These are phyloP conservation scores for Cinara cedri DNA, from an alignment of 2,888 invertebrate species.

Conservation along the genomic window DNA sequence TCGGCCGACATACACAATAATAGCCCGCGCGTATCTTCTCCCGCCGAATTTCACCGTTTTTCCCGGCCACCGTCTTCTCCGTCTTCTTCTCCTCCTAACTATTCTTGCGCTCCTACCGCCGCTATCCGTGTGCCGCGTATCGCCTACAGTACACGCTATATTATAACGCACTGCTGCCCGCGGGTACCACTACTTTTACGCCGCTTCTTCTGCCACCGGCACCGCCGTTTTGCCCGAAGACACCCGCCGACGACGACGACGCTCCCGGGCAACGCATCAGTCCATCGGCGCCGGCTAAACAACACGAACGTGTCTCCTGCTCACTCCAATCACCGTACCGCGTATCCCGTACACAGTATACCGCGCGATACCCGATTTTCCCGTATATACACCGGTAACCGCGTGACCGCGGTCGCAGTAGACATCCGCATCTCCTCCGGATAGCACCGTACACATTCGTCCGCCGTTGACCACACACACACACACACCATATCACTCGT, in stretches of 20 bases:
- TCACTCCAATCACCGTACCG: neutral
- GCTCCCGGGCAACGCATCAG: constrained; percentile 11
- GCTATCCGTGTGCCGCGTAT: too few relatives aligned
- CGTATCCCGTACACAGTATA: neutral
- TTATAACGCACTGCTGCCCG: neutral
- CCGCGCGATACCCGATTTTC: neutral
- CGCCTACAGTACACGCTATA: neutral
- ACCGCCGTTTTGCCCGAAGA: neutral
- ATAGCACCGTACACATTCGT: too few relatives aligned
- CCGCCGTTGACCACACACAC: too few relatives aligned
- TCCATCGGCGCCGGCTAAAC: constrained; percentile 44
- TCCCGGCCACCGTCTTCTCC: neutral
- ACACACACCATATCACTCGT: too few relatives aligned
- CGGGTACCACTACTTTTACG: neutral
- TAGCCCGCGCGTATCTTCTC: neutral
- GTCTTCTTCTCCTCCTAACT: too few relatives aligned
- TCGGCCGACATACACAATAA: neutral
- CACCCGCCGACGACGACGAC: constrained; percentile 9
- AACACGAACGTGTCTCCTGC: constrained; percentile 24
- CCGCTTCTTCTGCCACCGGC: neutral
- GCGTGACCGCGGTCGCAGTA: neutral
- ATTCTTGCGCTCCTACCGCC: neutral
- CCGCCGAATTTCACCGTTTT: constrained; percentile 15
- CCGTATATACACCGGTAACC: too few relatives aligned
- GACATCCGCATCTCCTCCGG: too few relatives aligned